A percentile compares a stretch with the other conserved stretches of the same genome.
Conservation (phyloP, 2,888 invertebrate species). For the Drosophila gaucha region DNA sequence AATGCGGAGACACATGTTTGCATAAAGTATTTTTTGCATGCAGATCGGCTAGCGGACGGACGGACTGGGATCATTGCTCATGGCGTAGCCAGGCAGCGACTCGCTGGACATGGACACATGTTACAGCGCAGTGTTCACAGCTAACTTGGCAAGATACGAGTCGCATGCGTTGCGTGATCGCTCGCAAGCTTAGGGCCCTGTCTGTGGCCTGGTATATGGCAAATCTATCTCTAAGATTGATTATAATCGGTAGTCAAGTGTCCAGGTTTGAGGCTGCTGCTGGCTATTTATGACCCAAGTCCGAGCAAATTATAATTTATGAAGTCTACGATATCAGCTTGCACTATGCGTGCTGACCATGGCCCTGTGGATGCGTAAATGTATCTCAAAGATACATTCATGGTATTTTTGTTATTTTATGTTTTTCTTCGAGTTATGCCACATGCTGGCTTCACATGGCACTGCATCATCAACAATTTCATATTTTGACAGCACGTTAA, state of each 20-base stretch:
- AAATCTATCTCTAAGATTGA: constrained; percentile 81
- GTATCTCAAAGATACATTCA: constrained; percentile 43
- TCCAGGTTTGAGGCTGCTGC: constrained; percentile 60
- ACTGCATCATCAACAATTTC: constrained; percentile 72
- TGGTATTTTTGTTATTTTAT: no score
- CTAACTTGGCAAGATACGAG: constrained; percentile 25
- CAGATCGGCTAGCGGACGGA: constrained; percentile 23
- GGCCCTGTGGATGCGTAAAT: constrained; percentile 7
- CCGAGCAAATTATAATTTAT: constrained; percentile 79
- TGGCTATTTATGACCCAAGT: constrained; percentile 66
- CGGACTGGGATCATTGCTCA: constrained; percentile 31
- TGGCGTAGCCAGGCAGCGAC: constrained; percentile 53
- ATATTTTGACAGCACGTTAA: constrained; percentile 81
- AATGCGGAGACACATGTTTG: constrained; percentile 76
- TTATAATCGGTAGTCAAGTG: constrained; percentile 84
- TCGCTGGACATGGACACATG: constrained; percentile 69
- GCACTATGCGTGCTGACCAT: constrained; percentile 57
- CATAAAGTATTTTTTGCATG: constrained; percentile 55
- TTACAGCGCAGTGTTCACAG: constrained; percentile 57
- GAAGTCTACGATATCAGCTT: constrained; percentile 65
- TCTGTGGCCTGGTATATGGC: constrained; percentile 38
- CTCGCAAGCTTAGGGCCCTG: constrained; percentile 28
- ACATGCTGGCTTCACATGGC: constrained; percentile 66
- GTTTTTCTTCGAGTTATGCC: constrained; percentile 24
- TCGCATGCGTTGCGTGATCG: constrained; percentile 41